Base-by-base conservation (phyloP, 2,797 vertebrate species). In the Psittacula derbiana region DNA sequence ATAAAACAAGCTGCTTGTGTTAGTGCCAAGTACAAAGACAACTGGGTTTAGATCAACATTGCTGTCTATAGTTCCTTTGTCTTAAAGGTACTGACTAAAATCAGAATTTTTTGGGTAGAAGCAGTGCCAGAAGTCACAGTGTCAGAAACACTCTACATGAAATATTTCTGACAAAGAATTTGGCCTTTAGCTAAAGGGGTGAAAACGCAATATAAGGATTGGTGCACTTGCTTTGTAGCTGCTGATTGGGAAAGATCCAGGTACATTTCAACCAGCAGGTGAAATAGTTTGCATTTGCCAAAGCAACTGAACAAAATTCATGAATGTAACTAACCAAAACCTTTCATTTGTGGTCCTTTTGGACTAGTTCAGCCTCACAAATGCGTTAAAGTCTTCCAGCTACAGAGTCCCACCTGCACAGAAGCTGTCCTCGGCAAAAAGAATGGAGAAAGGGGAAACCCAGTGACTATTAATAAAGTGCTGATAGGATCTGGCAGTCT, bases 11-110 rank as follows among this genome's bases (percentile, higher is more conserved):
- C 64, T 89, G 40, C 44, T 50, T 88, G 70, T 95, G 57, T 57
- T 69, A 78, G 36, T 78, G 93, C 81, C 89, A 93, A 91, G 25
- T 66, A 33, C 70, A 84, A 84, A 81, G 73, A 80, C 55, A 85
- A 47, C 8, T 70, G 57, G 50, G 60, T 82, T 90, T 94, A 86
- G 66, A 82, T 75, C 78, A 90, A 76, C 74, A 64, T 70, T 23
- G 24, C 44, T 73, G 58, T 94, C 88, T 95, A 7, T 73, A 61
- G 50, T 52, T 84, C 52, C 80, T 96, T 90, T 92, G 81, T 95
- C 47, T 72, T 88, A 55, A 79, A 76, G 50, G 93, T 82, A 92
- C 83, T 90, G 80, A 69, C 49, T 62, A 66, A 93, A 90, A 90
- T 81, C 62, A 93, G 66, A 79, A 49, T 65, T 49, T 75, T 93